phyloP scores from a whole-genome alignment of 2,113 vertebrate genomes.

The Tenrec ecaudatus region DNA sequence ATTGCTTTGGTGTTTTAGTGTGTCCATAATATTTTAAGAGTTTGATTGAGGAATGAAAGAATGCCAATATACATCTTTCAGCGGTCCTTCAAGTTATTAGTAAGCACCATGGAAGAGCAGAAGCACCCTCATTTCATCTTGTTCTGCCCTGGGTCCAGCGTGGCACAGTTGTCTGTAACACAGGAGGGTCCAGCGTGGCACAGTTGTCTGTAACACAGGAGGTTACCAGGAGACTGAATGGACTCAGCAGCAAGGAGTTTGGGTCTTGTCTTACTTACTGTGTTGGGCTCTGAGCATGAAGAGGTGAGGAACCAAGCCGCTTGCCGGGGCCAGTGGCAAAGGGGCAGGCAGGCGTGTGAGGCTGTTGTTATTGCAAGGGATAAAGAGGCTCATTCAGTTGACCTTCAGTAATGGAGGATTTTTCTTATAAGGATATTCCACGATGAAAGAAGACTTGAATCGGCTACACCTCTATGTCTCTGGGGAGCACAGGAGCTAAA shows the following conservation, averaged over 20 bases:
- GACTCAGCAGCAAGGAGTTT: not conserved
- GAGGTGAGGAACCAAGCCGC: constrained; percentile 32
- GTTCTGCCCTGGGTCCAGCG: not conserved
- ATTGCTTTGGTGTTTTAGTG: constrained; percentile 8
- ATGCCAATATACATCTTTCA: constrained; percentile 16
- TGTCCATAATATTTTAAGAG: constrained; percentile 48
- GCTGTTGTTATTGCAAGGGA: not conserved
- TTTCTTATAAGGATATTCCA: not conserved
- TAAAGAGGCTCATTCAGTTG: constrained; percentile 16
- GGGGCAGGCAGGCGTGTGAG: not conserved
- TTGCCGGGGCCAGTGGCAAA: not conserved
- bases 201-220: not conserved
- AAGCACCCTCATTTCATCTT: not conserved
- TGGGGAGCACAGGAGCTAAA: constrained; percentile 10
- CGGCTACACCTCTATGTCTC: not conserved
- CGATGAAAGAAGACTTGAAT: not conserved
- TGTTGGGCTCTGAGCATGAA: not conserved
- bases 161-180: not conserved
- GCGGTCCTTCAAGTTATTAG: not conserved
- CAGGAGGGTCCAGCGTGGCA: not conserved
- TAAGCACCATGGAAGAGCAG: not conserved
- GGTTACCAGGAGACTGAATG: not conserved
- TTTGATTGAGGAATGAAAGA: constrained; percentile 35
- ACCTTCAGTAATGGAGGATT: not conserved
- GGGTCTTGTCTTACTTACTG: not conserved